Percentiles rank a stretch among this genome's conserved stretches.
phyloP scores from a whole-genome alignment of 2,797 vertebrate species.

The Simalia tracyae region DNA sequence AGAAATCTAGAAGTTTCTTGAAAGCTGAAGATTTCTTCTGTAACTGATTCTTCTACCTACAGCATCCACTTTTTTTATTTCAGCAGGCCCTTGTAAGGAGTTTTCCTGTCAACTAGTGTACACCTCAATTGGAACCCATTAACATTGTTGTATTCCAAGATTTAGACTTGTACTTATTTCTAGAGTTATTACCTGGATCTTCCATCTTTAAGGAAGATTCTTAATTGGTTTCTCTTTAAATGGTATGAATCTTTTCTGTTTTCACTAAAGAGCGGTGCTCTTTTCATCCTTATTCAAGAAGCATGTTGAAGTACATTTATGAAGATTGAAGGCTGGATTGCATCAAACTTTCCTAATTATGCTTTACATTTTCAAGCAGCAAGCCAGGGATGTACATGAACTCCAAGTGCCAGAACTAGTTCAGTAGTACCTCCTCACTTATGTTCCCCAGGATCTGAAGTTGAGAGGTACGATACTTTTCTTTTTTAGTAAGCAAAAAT shows the following conservation, averaged over 20 bases:
- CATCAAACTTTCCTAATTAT: not conserved
- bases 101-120: not conserved
- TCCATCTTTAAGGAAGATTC: not conserved
- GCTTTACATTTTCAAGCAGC: not conserved
- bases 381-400: not conserved
- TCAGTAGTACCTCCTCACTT: not conserved
- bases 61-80: not conserved
- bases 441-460: not conserved
- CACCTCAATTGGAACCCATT: not conserved
- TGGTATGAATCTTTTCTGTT: not conserved
- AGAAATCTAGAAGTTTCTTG: not conserved
- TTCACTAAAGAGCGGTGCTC: not conserved
- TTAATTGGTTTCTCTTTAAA: not conserved
- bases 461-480: not conserved
- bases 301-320: not conserved
- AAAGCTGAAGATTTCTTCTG: not conserved
- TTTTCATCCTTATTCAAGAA: not conserved
- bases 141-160: not conserved
- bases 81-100: not conserved
- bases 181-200: not conserved
- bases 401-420: not conserved
- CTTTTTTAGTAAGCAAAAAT: not conserved
- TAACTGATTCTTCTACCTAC: not conserved
- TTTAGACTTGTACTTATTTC: not conserved
- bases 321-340: not conserved